Evolutionary conservation across 2,113 vertebrate species (phyloP), one percentile per base, ranked within the genome.

Genomic region (Nannobrachium achirus): DNA sequence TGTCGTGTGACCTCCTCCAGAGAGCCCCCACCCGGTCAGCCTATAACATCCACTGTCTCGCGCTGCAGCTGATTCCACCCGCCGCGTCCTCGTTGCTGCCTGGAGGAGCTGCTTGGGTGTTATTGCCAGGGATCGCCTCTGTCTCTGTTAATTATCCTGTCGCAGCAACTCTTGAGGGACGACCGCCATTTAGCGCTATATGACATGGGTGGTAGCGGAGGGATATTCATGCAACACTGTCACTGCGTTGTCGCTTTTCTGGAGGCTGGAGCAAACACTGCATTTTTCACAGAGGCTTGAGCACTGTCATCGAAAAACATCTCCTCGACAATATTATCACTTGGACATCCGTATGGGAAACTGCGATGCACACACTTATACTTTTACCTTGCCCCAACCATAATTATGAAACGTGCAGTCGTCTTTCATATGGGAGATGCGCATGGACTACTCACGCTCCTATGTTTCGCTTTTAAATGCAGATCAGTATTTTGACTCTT

Each of bases 1-100:
- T 0, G 71, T 99, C 66, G 98, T 99, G 77, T 99, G 95, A 90
- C 60, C 5, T 9, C 13, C 44, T 5, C 51, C 11, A 10, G 1
- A 8, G 40, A 49, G 46, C 15, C 25, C 20, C 14, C 10, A 8
- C 19, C 19, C 52, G 3, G 1, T 9, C 25, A 3, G 10, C 10
- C 15, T n/a, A 44, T 14, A 70, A 63, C 42, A 59, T 40, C 64
- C 66, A 60, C 51, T 2, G 40, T 66, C 73, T 66, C 13, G 50
- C 69, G 59, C 45, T 5, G 6, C n/a, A n/a, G n/a, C n/a, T n/a
- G n/a, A n/a, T n/a, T 60, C 42, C 57, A 41, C 48, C 33, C 15
- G 6, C 42, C 46, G 7, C 3, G 13, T 56, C 65, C 13, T 62
- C 7, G 0, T 69, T 41, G 39, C 51, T 71, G 71, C 20, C 4